These are phyloP conservation scores for Clostera curtula DNA, from an alignment of 2,888 invertebrate species.

Conservation along the genomic window DNA sequence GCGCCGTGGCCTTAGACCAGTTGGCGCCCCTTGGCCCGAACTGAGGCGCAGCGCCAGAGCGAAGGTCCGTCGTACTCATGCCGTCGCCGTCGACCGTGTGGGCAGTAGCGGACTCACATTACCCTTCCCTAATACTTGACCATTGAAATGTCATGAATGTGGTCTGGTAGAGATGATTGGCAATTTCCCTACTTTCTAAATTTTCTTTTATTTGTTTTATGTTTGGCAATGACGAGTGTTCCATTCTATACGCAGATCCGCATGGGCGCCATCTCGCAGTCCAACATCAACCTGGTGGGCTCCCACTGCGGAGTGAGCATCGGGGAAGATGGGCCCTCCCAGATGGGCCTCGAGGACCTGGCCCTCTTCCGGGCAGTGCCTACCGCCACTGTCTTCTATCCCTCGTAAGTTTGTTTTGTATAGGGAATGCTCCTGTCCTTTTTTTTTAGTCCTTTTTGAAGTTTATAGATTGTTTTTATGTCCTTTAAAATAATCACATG, in stretches of 20 bases:
- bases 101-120: constrained; percentile 31
- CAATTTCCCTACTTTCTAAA: background rate
- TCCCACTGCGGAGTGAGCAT: constrained; percentile 99
- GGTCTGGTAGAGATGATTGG: too few species aligned
- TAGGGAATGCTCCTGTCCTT: background rate
- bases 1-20: too few species aligned
- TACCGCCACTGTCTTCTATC: constrained; percentile 82
- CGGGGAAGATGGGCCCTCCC: constrained; percentile 98
- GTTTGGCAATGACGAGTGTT: constrained; percentile 13
- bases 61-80: constrained; percentile 31
- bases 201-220: background rate
- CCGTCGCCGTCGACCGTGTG: constrained; percentile 28
- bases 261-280: constrained; percentile 99
- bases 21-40: too few species aligned
- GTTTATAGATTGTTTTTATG: background rate
- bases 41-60: constrained; percentile 12
- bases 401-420: constrained; percentile 53
- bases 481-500: too few species aligned
- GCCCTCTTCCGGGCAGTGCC: constrained; percentile 96
- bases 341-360: constrained; percentile 99
- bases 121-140: too few species aligned
- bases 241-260: constrained; percentile 81
- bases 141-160: too few species aligned
- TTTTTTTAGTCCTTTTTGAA: background rate
- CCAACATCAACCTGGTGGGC: constrained; percentile 96